Evolutionary conservation across 2,113 vertebrate genomes (phyloP).

Genomic region (Heterotis niloticus): DNA sequence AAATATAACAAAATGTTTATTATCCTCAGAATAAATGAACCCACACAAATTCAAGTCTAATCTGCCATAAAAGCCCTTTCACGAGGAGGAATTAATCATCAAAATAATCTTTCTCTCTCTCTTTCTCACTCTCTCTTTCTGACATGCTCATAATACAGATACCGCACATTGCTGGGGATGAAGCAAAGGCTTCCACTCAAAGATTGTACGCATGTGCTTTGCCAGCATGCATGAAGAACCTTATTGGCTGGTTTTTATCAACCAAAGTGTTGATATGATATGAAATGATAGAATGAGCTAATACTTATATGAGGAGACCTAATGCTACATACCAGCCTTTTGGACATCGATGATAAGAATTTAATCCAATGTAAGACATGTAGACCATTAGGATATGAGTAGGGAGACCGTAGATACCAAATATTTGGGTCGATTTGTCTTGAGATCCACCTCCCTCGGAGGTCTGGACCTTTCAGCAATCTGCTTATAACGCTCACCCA

Average conservation of each 20-base stretch:
- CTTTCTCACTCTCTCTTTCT: not conserved
- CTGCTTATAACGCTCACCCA: too few species aligned
- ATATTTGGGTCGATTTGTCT: too few species aligned
- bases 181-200: not conserved
- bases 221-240: not conserved
- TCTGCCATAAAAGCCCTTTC: constrained; percentile 1
- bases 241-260: not conserved
- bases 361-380: not conserved
- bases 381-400: too few species aligned
- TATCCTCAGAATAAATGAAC: constrained; percentile 18
- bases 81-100: constrained; percentile 13
- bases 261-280: constrained; percentile 1
- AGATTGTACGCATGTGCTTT: not conserved
- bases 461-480: too few species aligned
- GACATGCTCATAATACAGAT: not conserved
- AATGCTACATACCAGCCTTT: constrained; percentile 1
- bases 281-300: not conserved
- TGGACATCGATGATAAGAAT: not conserved
- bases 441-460: too few species aligned
- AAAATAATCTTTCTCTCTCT: not conserved
- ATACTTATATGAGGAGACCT: not conserved
- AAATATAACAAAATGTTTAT: constrained; percentile 7
- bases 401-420: too few species aligned
- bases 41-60: constrained; percentile 12
- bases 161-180: not conserved